phyloP scores from a whole-genome alignment of 2,113 vertebrate genomes.

The Diadophis punctatus region DNA sequence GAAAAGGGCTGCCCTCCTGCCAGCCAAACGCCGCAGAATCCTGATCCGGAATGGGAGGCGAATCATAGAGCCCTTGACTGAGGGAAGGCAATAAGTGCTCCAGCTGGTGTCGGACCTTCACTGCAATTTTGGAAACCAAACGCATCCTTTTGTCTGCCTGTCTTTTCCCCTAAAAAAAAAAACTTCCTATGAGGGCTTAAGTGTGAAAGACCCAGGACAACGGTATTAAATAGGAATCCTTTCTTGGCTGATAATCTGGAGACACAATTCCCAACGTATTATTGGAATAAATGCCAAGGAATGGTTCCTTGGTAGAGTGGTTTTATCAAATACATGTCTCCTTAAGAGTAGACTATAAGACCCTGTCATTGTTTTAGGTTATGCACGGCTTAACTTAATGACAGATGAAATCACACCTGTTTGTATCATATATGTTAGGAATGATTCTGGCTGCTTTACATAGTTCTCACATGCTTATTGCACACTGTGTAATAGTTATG shows the following conservation, averaged over 20 bases:
- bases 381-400: neutral
- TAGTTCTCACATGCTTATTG: neutral
- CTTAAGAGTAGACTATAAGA: neutral
- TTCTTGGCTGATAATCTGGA: neutral
- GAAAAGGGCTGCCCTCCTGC: neutral
- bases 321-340: neutral
- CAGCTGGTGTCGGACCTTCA: neutral
- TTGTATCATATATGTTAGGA: neutral
- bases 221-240: neutral
- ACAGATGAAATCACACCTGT: neutral
- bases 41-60: constrained; percentile 3
- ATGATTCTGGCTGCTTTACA: neutral
- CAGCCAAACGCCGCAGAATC: constrained; percentile 11
- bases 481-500: neutral
- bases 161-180: neutral
- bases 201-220: neutral
- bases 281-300: neutral
- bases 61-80: neutral
- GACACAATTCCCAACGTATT: neutral
- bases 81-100: neutral
- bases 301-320: neutral
- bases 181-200: neutral
- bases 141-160: neutral
- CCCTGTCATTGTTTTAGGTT: neutral
- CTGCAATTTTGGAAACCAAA: neutral